These are phyloP conservation scores for Cerceris ruficornis DNA, from an alignment of 2,888 invertebrate genomes.

Conservation along the genomic window DNA sequence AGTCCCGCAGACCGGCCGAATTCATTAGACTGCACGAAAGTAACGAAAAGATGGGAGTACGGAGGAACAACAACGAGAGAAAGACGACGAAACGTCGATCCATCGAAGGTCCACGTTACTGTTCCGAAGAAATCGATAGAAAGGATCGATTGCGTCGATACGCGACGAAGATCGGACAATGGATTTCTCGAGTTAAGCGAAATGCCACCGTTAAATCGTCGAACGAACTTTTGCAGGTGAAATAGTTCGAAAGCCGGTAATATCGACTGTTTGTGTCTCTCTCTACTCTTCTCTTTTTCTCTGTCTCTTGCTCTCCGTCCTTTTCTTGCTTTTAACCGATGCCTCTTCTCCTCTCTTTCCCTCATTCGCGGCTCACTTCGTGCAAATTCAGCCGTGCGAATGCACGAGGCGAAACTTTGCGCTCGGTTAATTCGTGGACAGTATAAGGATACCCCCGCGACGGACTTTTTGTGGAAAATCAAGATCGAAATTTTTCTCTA, in stretches of 20 bases:
- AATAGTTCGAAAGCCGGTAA: conserved; percentile 57
- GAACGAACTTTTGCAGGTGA: conserved; percentile 53
- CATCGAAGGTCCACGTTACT: conserved; percentile 35
- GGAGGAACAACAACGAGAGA: not conserved
- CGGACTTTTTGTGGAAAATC: conserved; percentile 29
- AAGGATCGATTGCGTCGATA: conserved; percentile 45
- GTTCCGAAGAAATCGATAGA: conserved; percentile 35
- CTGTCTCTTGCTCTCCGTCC: conserved; percentile 14
- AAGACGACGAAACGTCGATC: conserved; percentile 2
- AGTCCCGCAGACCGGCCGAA: conserved; percentile 20
- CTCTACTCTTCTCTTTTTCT: conserved; percentile 27
- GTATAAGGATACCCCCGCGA: conserved; percentile 23
- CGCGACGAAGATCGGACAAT: conserved; percentile 47
- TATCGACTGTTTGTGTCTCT: conserved; percentile 51
- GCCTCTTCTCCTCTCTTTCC: conserved; percentile 33
- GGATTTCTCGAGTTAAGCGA: conserved; percentile 49
- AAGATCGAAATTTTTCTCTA: conserved; percentile 29
- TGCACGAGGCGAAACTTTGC: conserved; percentile 53
- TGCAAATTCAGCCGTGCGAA: conserved; percentile 61
- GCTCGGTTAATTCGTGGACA: conserved; percentile 61
- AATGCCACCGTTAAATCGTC: conserved; percentile 58
- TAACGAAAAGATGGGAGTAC: conserved; percentile 6
- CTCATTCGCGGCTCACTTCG: conserved; percentile 50
- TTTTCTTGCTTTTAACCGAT: conserved; percentile 11
- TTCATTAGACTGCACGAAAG: conserved; percentile 35